phyloP scores from a whole-genome alignment of 2,888 invertebrate genomes.

The Hymenopus coronatus region DNA sequence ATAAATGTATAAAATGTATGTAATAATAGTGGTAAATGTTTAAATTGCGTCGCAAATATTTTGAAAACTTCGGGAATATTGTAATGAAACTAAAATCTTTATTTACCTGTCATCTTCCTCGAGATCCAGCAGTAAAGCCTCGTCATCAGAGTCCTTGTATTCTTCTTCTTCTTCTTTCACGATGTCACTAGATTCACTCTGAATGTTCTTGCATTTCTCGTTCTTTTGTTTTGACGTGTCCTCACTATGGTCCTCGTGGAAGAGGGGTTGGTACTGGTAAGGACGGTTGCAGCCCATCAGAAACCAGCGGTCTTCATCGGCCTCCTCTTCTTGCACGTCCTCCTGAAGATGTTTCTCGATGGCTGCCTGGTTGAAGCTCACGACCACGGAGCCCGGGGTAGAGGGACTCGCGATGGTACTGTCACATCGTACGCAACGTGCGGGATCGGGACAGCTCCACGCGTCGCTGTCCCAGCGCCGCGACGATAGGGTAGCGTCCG shows the following conservation, averaged over 20 bases:
- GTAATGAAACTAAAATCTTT: background rate
- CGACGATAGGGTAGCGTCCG: slow-evolving; percentile 10
- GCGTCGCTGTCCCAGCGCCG: slow-evolving; percentile 24
- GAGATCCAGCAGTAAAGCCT: background rate
- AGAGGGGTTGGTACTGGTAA: slow-evolving; percentile 24
- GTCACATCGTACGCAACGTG: slow-evolving; percentile 26
- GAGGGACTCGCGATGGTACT: background rate
- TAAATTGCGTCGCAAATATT: too few species aligned
- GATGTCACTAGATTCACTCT: background rate
- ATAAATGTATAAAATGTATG: too few species aligned
- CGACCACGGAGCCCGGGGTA: background rate
- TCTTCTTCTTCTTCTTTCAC: background rate
- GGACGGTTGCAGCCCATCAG: slow-evolving; percentile 23
- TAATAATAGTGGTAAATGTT: too few species aligned
- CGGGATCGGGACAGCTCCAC: slow-evolving; percentile 25
- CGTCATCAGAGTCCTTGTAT: slow-evolving; percentile 15
- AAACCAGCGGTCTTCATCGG: slow-evolving; percentile 2
- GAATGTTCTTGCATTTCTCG: background rate
- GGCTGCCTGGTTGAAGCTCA: slow-evolving; percentile 11
- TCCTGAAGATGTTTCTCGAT: background rate
- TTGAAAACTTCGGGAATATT: too few species aligned
- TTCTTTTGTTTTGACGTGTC: background rate
- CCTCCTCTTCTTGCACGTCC: background rate
- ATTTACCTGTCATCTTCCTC: background rate
- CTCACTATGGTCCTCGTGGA: background rate